These are phyloP conservation scores for Rhizoglyphus robini DNA, from an alignment of 1,140 invertebrate species.

Conservation along the genomic window DNA sequence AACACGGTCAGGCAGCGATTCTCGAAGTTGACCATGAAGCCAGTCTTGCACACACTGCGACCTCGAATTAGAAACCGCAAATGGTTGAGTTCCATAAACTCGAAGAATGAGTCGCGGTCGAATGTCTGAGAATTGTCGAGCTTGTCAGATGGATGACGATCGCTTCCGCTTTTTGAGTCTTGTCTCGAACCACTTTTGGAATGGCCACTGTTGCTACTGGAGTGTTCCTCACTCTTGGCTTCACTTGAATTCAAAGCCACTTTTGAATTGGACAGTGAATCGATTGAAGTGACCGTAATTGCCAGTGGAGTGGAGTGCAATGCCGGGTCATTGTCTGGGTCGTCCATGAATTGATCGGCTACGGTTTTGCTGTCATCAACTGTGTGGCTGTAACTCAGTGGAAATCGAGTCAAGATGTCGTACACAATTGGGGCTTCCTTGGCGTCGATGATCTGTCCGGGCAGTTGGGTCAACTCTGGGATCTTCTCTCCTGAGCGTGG, in stretches of 20 bases:
- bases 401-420: neutral
- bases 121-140: neutral
- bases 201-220: neutral
- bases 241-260: neutral
- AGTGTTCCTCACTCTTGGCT: neutral
- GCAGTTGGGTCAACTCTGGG: neutral
- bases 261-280: neutral
- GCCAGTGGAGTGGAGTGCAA: neutral
- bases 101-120: neutral
- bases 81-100: neutral
- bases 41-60: neutral
- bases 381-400: neutral
- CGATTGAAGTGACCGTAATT: neutral
- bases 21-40: neutral
- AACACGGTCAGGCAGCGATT: neutral
- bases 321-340: neutral
- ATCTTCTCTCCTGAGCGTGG: constrained; percentile 40
- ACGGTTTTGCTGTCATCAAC: neutral
- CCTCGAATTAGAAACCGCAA: neutral
- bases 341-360: neutral
- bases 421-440: neutral
- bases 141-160: neutral
- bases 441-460: neutral
- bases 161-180: neutral
- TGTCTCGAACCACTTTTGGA: neutral